phyloP scores from a whole-genome alignment of 2,113 vertebrate species.

The Passer montanus region DNA sequence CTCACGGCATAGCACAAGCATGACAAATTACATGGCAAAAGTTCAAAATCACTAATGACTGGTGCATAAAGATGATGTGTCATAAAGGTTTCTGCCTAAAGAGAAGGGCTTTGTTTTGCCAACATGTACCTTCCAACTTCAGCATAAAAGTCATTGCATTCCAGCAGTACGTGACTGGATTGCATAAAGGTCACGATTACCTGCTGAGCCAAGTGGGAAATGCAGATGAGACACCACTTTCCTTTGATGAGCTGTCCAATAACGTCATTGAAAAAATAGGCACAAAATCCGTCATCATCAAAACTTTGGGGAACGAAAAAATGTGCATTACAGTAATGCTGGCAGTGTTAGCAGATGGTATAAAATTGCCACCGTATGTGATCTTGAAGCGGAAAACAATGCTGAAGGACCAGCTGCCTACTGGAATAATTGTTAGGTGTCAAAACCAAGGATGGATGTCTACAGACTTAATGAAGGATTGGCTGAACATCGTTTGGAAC shows the following conservation, averaged over 20 bases:
- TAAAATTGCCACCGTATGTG: slow-evolving; percentile 71
- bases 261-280: slow-evolving; percentile 29
- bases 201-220: slow-evolving; percentile 26
- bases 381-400: slow-evolving; percentile 68
- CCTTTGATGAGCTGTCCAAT: slow-evolving; percentile 29
- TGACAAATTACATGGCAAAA: slow-evolving; percentile 25
- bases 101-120: neutral
- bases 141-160: neutral
- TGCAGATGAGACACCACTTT: slow-evolving; percentile 29
- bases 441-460: slow-evolving; percentile 63
- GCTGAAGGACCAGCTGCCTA: slow-evolving; percentile 64
- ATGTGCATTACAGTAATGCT: slow-evolving; percentile 48
- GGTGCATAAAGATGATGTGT: neutral
- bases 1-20: neutral
- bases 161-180: neutral
- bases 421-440: slow-evolving; percentile 68
- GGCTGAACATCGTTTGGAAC: slow-evolving; percentile 12
- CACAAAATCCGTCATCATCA: slow-evolving; percentile 58
- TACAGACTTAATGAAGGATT: slow-evolving; percentile 56
- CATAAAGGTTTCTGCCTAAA: slow-evolving; percentile 5
- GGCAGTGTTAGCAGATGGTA: slow-evolving; percentile 64
- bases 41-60: slow-evolving; percentile 7
- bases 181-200: neutral
- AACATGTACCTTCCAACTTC: neutral
- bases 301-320: slow-evolving; percentile 60